A percentile compares a stretch with the other conserved stretches of the same genome.
Conservation (phyloP, 2,888 invertebrate genomes). For the Cheilosia vernalis region DNA sequence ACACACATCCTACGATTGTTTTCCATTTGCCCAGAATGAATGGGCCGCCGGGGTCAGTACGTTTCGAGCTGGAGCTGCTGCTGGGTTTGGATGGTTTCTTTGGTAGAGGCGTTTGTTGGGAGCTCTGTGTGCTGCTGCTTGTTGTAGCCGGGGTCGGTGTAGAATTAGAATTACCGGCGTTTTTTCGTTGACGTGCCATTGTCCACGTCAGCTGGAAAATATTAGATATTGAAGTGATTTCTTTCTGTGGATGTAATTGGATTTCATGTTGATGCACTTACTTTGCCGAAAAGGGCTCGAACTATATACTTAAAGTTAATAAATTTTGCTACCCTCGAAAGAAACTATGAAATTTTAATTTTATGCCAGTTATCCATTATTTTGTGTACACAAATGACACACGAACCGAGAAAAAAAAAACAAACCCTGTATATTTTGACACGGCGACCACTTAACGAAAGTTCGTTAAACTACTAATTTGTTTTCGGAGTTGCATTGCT, state of each 20-base stretch:
- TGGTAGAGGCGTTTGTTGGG: conserved; percentile 55
- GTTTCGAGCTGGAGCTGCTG: conserved; percentile 24
- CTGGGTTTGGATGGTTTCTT: conserved; percentile 60
- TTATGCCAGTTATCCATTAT: conserved; percentile 48
- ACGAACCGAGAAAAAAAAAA: conserved; percentile 5
- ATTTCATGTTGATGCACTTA: conserved; percentile 23
- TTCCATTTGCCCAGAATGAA: conserved; percentile 85
- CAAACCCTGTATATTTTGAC: conserved; percentile 23
- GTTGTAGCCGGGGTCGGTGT: conserved; percentile 59
- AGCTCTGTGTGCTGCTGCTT: conserved; percentile 68
- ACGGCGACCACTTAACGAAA: conserved; percentile 2
- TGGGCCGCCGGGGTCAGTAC: conserved; percentile 55
- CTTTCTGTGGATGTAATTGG: neutral
- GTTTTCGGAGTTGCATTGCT: neutral
- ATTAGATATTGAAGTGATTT: neutral
- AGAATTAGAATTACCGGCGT: conserved; percentile 56
- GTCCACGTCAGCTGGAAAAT: conserved; percentile 58
- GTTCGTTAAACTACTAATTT: conserved; percentile 24
- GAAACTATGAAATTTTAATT: conserved; percentile 39
- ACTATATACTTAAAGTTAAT: conserved; percentile 22
- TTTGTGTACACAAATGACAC: conserved; percentile 70
- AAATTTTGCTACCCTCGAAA: conserved; percentile 29
- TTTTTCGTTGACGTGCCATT: conserved; percentile 68
- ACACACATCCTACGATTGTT: conserved; percentile 85
- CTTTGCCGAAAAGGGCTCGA: conserved; percentile 11